Percentiles rank a stretch among this genome's conserved stretches.
Conservation (phyloP, 2,797 vertebrate genomes). For the Coilia nasus region DNA sequence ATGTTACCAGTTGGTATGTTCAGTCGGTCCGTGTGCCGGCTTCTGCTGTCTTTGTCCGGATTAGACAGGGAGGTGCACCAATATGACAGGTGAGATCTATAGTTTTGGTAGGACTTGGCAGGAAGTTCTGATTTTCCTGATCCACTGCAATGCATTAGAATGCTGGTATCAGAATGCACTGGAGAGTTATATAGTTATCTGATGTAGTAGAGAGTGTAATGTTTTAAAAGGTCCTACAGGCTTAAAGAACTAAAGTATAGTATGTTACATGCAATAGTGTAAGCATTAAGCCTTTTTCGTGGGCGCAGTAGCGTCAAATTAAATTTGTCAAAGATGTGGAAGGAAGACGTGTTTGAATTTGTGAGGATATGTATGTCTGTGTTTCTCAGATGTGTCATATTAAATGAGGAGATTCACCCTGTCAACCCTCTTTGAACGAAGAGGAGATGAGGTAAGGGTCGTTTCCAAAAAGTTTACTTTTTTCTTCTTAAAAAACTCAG, state of each 20-base stretch:
- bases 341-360: background rate
- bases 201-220: background rate
- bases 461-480: background rate
- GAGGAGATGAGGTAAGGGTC: conserved; percentile 30
- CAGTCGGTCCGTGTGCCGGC: background rate
- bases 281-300: background rate
- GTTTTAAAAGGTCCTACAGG: background rate
- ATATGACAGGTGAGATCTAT: background rate
- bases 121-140: background rate
- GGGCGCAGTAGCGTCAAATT: too few species aligned
- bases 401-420: conserved; percentile 62
- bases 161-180: background rate
- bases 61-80: background rate
- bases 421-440: conserved; percentile 48
- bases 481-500: background rate
- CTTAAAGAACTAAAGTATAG: background rate
- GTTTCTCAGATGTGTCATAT: conserved; percentile 3
- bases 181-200: background rate
- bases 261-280: background rate
- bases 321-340: background rate
- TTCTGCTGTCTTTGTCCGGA: background rate
- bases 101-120: background rate
- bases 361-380: background rate
- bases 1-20: background rate
- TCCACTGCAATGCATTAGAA: background rate